These are phyloP conservation scores for Cerastoderma edule DNA, from an alignment of 2,888 invertebrate species.

Conservation along the genomic window DNA sequence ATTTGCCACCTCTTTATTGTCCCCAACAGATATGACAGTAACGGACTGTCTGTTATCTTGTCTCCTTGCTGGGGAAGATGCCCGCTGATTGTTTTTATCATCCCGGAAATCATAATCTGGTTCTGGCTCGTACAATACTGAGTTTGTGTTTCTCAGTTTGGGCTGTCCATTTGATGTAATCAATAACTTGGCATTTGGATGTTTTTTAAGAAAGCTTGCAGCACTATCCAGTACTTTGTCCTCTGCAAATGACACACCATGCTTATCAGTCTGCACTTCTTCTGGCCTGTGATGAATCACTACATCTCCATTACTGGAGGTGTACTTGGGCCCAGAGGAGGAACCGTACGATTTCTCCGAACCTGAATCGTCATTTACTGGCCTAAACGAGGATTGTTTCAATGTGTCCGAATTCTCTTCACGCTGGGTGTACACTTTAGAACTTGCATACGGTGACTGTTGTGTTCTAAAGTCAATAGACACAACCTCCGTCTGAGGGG, in stretches of 20 bases:
- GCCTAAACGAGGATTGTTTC: conserved; percentile 92
- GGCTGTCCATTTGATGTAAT: conserved; percentile 75
- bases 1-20: conserved; percentile 26
- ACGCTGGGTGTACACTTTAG: conserved; percentile 55
- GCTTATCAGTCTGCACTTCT: conserved; percentile 48
- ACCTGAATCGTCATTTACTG: conserved; percentile 86
- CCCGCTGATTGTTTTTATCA: conserved; percentile 52
- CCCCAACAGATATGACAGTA: conserved; percentile 74
- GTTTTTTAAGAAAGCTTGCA: conserved; percentile 75
- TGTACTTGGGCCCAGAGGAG: conserved; percentile 34
- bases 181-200: conserved; percentile 77
- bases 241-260: conserved; percentile 75
- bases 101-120: conserved; percentile 75
- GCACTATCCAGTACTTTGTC: conserved; percentile 77
- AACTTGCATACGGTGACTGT: conserved; percentile 65
- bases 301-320: conserved; percentile 29
- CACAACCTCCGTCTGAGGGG: conserved; percentile 70
- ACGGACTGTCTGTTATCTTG: conserved; percentile 59
- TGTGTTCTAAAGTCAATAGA: conserved; percentile 69
- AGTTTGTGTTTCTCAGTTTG: conserved; percentile 56
- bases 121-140: conserved; percentile 73
- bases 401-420: conserved; percentile 56
- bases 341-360: conserved; percentile 90
- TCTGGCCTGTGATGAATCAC: not conserved
- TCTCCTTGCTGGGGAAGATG: conserved; percentile 32